These are phyloP conservation scores for Hydraecia micacea DNA, from an alignment of 2,888 invertebrate species.

Conservation along the genomic window DNA sequence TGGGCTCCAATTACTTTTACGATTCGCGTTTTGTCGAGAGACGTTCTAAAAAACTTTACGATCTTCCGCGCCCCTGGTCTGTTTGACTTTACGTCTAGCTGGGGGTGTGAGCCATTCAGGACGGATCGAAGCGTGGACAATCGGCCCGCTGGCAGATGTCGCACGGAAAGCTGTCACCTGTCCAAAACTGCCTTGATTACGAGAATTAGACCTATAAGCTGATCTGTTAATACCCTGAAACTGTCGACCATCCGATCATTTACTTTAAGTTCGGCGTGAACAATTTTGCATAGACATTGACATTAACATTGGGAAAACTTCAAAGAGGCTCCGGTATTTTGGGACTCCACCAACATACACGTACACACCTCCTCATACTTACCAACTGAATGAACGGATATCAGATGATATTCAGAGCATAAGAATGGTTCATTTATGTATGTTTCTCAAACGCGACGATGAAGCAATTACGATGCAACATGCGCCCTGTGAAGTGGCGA, in stretches of 20 bases:
- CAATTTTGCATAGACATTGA: constrained; percentile 50
- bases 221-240: constrained; percentile 37
- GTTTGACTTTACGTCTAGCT: constrained; percentile 80
- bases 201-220: constrained; percentile 31
- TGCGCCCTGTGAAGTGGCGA: constrained; percentile 72
- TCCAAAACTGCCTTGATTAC: constrained; percentile 55
- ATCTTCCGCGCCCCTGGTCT: constrained; percentile 83
- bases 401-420: constrained; percentile 65
- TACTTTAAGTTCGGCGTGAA: constrained; percentile 20
- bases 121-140: constrained; percentile 77
- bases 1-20: constrained; percentile 90
- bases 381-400: constrained; percentile 66
- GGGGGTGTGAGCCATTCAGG: constrained; percentile 77
- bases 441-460: constrained; percentile 76
- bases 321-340: constrained; percentile 53
- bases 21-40: constrained; percentile 89
- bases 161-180: constrained; percentile 78
- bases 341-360: constrained; percentile 36
- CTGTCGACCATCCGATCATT: constrained; percentile 20
- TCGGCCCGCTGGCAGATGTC: constrained; percentile 81
- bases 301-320: constrained; percentile 50
- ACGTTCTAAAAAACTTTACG: constrained; percentile 89
- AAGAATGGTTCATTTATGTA: constrained; percentile 67
- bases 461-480: constrained; percentile 81
- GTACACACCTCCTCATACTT: constrained; percentile 43